Base-by-base conservation (phyloP, 2,113 vertebrate genomes). In the Melanostigma gelatinosum region DNA sequence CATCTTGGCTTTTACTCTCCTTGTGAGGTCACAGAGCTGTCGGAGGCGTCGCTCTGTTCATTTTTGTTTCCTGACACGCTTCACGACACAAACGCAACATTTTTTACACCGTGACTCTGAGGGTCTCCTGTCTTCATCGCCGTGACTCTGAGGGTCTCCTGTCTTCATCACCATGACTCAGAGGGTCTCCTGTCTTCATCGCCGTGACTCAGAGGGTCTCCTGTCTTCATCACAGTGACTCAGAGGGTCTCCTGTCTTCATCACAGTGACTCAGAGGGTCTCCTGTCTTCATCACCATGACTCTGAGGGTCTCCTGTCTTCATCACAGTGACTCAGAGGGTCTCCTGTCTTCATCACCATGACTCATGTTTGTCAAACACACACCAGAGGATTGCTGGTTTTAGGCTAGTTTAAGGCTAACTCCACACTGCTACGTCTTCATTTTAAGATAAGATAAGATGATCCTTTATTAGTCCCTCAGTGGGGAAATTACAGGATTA, bases 1-100 rank as follows among this genome's bases (percentile, higher is more conserved):
- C 80, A 89, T 89, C 79, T 87, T 80, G 82, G 83, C 75, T 77
- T 65, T 83, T 54, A 44, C 87, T 89, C 72, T 84, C 82, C n/a
- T 34, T 34, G 34, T 34, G 34, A 34, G 34, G 34, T 34, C 34
- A 34, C 34, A 34, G 34, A 34, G 34, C 34, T 12, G 66, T 67
- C n/a, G 24, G 73, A 83, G 58, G 87, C 83, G 74, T 29, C 52
- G 46, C 48, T 57, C 63, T 50, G 90, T 4, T 77, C 50, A 50
- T 54, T 68, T 70, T 12, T 16, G 44, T 69, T 40, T 40, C 38
- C 38, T 2, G 8, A 8, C 54, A 5, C 71, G 78, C 68, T 86
- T 74, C 29, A 62, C 67, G 29, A 74, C 60, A 48, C 34, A 34
- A 34, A 34, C 34, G 5, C 34, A 6, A 6, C 34, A 6, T 34